These are phyloP conservation scores for Sus scrofa DNA, from an alignment of 2,113 vertebrate species.

Conservation along the genomic window DNA sequence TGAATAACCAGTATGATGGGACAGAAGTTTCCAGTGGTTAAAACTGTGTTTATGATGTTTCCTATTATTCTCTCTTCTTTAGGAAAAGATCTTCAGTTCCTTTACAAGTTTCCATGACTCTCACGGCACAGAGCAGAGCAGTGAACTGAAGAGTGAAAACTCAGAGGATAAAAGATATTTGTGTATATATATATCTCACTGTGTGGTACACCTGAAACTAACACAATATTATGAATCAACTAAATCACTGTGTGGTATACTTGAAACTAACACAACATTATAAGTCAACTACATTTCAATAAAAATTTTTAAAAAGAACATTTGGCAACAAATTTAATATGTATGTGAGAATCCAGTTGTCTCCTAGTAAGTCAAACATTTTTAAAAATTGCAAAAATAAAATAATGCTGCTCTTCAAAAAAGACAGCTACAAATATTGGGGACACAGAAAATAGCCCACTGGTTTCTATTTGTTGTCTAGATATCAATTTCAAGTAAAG, in stretches of 20 bases:
- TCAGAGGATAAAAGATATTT: too few species aligned
- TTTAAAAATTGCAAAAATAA: too few species aligned
- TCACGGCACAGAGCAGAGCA: fast-evolving
- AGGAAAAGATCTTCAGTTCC: neutral
- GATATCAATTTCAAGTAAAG: neutral
- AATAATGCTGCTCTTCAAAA: neutral
- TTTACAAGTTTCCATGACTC: neutral
- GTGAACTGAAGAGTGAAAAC: neutral
- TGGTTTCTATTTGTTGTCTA: neutral
- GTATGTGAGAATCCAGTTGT: too few species aligned
- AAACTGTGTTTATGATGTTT: neutral
- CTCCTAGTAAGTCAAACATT: too few species aligned
- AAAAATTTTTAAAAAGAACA: too few species aligned
- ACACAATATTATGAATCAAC: too few species aligned
- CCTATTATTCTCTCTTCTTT: neutral
- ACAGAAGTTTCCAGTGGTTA: neutral
- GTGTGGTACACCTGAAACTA: too few species aligned
- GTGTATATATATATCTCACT: too few species aligned
- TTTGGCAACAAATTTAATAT: too few species aligned
- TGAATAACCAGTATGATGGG: neutral
- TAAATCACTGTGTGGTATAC: too few species aligned
- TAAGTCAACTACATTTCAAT: too few species aligned
- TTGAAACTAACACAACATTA: too few species aligned
- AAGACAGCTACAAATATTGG: neutral
- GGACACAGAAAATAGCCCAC: neutral